Evolutionary conservation across 2,888 invertebrate genomes (phyloP).

Genomic region (Tanypteryx hageni): DNA sequence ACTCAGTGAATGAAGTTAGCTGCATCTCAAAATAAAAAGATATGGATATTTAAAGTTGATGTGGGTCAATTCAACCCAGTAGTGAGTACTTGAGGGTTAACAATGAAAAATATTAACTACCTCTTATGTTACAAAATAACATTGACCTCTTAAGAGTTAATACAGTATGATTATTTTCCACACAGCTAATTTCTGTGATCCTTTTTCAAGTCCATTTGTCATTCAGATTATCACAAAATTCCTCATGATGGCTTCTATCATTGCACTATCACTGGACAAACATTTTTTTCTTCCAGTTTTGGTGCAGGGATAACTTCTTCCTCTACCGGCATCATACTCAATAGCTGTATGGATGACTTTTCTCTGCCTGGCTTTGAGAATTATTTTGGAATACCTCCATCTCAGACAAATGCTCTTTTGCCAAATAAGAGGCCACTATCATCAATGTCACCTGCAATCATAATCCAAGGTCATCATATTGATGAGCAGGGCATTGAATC

Average conservation of each 20-base stretch:
- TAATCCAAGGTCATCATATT: slow-evolving; percentile 72
- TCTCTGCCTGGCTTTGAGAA: slow-evolving; percentile 85
- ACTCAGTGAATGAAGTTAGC: no score
- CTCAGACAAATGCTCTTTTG: slow-evolving; percentile 87
- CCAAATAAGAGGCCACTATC: slow-evolving; percentile 91
- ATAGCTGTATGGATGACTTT: slow-evolving; percentile 98
- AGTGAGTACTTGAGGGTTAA: no score
- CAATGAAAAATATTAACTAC: no score
- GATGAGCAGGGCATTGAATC: slow-evolving; percentile 76
- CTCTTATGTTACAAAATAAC: no score
- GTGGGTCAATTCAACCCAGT: no score
- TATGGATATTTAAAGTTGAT: no score
- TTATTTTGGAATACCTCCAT: slow-evolving; percentile 85
- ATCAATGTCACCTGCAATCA: slow-evolving; percentile 90
- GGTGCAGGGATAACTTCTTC: slow-evolving; percentile 88
- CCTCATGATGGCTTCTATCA: neutral
- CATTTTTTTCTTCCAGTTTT: slow-evolving; percentile 78
- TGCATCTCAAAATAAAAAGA: no score
- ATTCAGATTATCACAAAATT: neutral
- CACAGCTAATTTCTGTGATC: neutral
- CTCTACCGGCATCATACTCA: slow-evolving; percentile 93
- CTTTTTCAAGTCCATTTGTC: neutral
- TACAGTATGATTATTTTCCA: neutral
- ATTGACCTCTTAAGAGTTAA: no score
- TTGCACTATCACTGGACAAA: neutral